Percentiles rank a stretch among this genome's conserved stretches.
Evolutionary conservation across 2,113 vertebrate species (phyloP).

Genomic region (Solea solea): DNA sequence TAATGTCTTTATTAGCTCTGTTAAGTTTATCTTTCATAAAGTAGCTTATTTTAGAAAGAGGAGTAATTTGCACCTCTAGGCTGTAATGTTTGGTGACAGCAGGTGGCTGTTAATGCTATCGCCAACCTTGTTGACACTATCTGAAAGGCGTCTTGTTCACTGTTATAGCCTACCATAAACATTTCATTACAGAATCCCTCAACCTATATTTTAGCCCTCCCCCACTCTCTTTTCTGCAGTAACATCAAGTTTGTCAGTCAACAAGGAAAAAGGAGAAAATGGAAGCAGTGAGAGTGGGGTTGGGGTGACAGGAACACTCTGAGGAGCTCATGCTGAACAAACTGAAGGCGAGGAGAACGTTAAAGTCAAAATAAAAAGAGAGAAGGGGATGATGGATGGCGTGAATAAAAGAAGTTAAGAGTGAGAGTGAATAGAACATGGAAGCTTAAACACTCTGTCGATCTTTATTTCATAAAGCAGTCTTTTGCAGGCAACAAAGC

Average conservation of each 20-base stretch:
- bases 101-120: conserved; percentile 49
- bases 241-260: conserved; percentile 23
- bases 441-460: conserved; percentile 13
- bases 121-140: conserved; percentile 47
- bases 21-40: conserved; percentile 5
- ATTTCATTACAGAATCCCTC: conserved; percentile 62
- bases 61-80: conserved; percentile 19
- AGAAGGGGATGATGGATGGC: conserved; percentile 12
- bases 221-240: conserved; percentile 20
- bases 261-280: conserved; percentile 20
- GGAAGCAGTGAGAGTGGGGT: conserved; percentile 16
- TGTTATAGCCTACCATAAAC: conserved; percentile 59
- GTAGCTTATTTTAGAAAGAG: conserved; percentile 1
- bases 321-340: conserved; percentile 55
- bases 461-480: conserved; percentile 52
- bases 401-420: conserved; percentile 19
- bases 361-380: conserved; percentile 29
- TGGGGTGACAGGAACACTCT: conserved; percentile 42
- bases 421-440: conserved; percentile 1
- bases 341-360: conserved; percentile 45
- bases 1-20: neutral
- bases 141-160: conserved; percentile 47
- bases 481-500: conserved; percentile 44
- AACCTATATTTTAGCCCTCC: conserved; percentile 59
- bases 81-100: conserved; percentile 21